Base-by-base conservation (phyloP, 2,797 vertebrate genomes). In the Bovichtus variegatus region DNA sequence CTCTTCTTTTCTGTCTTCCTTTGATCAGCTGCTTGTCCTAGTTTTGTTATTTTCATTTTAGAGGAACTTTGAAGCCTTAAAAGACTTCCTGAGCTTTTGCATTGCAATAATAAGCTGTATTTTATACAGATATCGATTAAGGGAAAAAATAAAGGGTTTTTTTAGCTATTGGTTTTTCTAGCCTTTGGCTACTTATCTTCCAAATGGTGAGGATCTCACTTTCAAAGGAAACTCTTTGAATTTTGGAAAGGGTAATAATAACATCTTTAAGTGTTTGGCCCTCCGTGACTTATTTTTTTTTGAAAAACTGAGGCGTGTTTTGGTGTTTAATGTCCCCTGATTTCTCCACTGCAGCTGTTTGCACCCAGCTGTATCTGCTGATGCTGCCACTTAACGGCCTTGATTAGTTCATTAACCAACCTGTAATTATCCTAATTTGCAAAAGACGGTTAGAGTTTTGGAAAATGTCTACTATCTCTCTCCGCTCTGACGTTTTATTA, bases 331-430 rank as follows among this genome's bases (percentile, higher is more conserved):
- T 72, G 62, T 73, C 61, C 47, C 46, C 53, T 66, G 8, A 82
- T 76, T 78, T 76, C 74, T 44, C 41, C 19, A n/a, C 49, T 50
- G 61, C 71, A 82, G 82, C 76, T 70, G 72, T 61, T 63, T 83
- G 41, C 64, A 62, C 54, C 13, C 74, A 53, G 81, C 76, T 83
- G 80, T 41, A 38, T 77, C 58, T 62, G 60, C 80, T 65, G 50
- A 69, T 59, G 75, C 61, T 66, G 34, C 57, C 67, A 61, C 84
- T 88, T 81, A 61, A 83, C 18, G 46, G 58, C 82, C 71, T 31
- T 40, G 55, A 91, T 90, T 82, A 76, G 78, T 73, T 80, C 78
- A 91, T 91, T 86, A 93, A 80, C 70, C 82, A 81, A 67, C 62
- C 78, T 9, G 11, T 76, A 85, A 84, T 92, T 88, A 90, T 72